Evolutionary conservation across 1,140 invertebrate genomes (phyloP).

Genomic region (Caligus rogercresseyi): DNA sequence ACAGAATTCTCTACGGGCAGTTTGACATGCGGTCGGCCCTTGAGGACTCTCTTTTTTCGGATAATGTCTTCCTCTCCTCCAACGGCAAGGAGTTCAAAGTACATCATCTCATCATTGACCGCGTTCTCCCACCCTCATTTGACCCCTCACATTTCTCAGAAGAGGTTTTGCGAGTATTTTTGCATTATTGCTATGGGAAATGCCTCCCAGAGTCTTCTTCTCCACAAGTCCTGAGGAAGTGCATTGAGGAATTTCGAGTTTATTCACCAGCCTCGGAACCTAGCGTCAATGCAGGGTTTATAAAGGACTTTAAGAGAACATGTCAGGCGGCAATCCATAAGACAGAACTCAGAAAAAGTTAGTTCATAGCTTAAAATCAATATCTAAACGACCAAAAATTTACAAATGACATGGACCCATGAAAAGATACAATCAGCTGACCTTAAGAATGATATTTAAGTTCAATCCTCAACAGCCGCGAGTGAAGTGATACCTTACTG

Average conservation of each 20-base stretch:
- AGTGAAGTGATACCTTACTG: too few species aligned
- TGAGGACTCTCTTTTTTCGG: background rate
- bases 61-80: background rate
- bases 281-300: too few species aligned
- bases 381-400: too few species aligned
- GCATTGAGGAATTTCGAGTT: background rate
- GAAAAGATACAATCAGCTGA: too few species aligned
- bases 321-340: too few species aligned
- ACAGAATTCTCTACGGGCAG: background rate
- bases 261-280: too few species aligned
- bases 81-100: background rate
- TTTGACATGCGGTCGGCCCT: background rate
- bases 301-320: too few species aligned
- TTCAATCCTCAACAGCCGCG: too few species aligned
- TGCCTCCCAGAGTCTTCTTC: background rate
- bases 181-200: background rate
- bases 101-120: background rate
- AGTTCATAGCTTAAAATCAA: too few species aligned
- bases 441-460: too few species aligned
- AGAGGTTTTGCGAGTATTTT: background rate
- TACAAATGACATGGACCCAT: too few species aligned
- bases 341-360: too few species aligned
- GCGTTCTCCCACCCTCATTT: background rate
- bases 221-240: background rate
- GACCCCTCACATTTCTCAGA: background rate